Conservation (phyloP, 1,140 invertebrate species). For the Zaprionus lachaisei region DNA sequence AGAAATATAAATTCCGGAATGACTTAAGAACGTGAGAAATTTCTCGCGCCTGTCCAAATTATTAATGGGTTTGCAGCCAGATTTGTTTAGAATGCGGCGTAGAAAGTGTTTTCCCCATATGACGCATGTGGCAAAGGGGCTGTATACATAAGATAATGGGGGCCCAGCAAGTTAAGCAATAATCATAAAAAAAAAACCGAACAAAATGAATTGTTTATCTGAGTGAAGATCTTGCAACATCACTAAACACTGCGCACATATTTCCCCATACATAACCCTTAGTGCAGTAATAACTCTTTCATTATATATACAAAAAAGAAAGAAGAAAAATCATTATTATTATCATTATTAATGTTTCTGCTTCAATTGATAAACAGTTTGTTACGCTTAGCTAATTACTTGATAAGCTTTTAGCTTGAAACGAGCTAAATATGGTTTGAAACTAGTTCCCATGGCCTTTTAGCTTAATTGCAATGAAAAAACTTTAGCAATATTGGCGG, state of each 20-base stretch:
- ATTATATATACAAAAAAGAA: not conserved
- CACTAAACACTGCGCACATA: not conserved
- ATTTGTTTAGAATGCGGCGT: conserved; percentile 40
- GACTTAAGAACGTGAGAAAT: conserved; percentile 27
- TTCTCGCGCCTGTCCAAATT: conserved; percentile 12
- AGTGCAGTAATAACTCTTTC: not conserved
- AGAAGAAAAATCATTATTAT: too few relatives aligned
- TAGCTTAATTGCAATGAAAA: not conserved
- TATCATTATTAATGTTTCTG: not conserved
- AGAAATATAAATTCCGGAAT: not conserved
- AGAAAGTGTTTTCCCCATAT: conserved; percentile 28
- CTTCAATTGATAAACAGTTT: not conserved
- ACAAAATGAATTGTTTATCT: not conserved
- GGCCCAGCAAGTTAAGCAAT: not conserved
- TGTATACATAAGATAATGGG: conserved; percentile 24
- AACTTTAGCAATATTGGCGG: not conserved
- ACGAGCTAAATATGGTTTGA: not conserved
- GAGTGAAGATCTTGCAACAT: not conserved
- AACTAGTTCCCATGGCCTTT: not conserved
- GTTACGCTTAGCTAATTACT: not conserved
- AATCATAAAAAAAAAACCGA: not conserved
- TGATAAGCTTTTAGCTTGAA: not conserved
- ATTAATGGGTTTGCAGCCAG: conserved; percentile 19
- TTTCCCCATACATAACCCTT: not conserved
- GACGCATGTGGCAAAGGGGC: not conserved